phyloP scores from a whole-genome alignment of 2,113 vertebrate species.

The Trematomus loennbergii region DNA sequence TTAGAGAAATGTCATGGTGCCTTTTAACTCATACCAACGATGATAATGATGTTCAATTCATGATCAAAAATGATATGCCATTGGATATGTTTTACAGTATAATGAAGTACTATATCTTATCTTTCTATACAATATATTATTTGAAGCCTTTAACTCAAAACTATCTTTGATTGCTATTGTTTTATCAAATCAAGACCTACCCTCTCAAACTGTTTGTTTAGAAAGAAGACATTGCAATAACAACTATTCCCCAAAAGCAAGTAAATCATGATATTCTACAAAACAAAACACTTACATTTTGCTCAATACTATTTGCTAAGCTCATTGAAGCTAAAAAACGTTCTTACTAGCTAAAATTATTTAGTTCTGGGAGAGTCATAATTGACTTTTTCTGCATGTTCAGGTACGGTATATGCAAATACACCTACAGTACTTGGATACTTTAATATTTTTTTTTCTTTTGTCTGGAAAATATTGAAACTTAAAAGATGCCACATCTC shows the following conservation, averaged over 20 bases:
- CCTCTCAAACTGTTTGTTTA: background rate
- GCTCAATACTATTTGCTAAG: background rate
- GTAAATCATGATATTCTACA: no score
- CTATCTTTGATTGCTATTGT: background rate
- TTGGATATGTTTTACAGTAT: background rate
- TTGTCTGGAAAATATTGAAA: constrained; percentile 26
- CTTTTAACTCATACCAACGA: background rate
- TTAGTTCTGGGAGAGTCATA: no score
- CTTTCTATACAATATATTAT: background rate
- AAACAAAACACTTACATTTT: no score
- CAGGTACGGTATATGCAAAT: background rate
- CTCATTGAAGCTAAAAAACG: background rate
- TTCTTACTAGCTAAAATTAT: no score
- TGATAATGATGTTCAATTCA: background rate
- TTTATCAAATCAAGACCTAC: background rate
- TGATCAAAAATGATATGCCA: background rate
- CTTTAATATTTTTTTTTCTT: background rate
- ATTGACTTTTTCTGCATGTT: background rate
- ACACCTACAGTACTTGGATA: no score
- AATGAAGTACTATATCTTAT: background rate
- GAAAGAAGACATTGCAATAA: background rate
- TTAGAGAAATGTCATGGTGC: background rate
- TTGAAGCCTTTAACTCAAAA: background rate
- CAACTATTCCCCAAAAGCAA: no score
- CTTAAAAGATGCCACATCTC: constrained; percentile 56